Percentiles rank a stretch among this genome's conserved stretches.
Evolutionary conservation across 2,888 invertebrate species (phyloP).

Genomic region (Parnassius apollo): DNA sequence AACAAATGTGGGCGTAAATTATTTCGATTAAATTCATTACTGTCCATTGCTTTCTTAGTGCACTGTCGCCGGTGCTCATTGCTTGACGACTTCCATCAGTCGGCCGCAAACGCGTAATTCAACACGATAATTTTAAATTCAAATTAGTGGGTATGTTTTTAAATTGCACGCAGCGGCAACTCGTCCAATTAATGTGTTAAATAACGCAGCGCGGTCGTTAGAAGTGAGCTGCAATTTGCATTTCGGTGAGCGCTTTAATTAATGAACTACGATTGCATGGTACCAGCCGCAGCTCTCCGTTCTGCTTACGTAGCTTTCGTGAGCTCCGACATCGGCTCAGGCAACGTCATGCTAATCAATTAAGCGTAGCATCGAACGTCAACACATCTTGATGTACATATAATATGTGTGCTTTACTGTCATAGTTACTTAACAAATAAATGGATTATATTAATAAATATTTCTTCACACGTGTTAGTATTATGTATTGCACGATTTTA

Average conservation of each 20-base stretch:
- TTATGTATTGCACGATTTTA: too few species aligned
- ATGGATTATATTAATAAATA: too few species aligned
- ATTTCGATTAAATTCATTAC: background rate
- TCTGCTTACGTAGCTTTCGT: background rate
- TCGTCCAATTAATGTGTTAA: conserved; percentile 33
- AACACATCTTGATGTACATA: background rate
- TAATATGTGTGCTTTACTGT: too few species aligned
- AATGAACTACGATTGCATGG: conserved; percentile 6
- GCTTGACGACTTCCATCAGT: background rate
- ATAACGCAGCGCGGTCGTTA: conserved; percentile 11
- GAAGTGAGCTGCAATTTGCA: conserved; percentile 15
- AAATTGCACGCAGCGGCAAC: conserved; percentile 31
- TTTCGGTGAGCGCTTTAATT: conserved; percentile 21
- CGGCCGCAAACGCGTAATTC: conserved; percentile 1
- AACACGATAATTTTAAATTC: conserved; percentile 31
- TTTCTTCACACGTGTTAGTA: too few species aligned
- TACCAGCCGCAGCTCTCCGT: background rate
- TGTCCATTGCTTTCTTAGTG: background rate
- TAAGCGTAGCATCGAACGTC: background rate
- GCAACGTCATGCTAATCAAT: background rate
- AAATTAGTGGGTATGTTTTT: conserved; percentile 32
- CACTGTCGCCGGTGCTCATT: background rate
- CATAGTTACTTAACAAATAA: too few species aligned
- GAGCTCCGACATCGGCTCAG: background rate
- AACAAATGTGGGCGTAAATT: background rate